phyloP scores from a whole-genome alignment of 53 echinoderm and acorn worm genomes.

The Glandiceps talaboti region DNA sequence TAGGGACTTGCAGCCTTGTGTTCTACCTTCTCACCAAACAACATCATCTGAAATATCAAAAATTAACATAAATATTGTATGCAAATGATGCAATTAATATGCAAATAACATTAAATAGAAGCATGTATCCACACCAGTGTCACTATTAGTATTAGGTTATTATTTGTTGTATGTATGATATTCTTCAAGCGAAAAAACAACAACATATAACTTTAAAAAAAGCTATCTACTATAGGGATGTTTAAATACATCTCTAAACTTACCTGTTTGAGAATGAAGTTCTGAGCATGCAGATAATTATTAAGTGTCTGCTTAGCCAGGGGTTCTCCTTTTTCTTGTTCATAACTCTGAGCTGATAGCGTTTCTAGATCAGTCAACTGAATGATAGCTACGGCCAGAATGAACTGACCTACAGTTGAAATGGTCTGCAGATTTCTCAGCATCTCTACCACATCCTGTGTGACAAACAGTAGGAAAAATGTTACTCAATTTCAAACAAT shows the following conservation, averaged over 20 bases:
- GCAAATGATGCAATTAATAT: no score
- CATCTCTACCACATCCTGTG: constrained; percentile 68
- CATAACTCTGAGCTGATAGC: constrained; percentile 32
- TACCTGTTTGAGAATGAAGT: constrained; percentile 64
- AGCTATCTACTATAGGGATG: no score
- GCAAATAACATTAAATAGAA: no score
- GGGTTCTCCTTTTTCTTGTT: constrained; percentile 32
- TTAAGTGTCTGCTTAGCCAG: constrained; percentile 33
- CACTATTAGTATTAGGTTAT: no score
- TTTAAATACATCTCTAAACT: no score
- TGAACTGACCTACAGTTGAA: constrained; percentile 61
- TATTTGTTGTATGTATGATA: no score
- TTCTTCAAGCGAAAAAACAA: no score
- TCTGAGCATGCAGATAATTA: constrained; percentile 55
- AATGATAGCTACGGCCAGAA: constrained; percentile 71
- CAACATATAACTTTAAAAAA: no score
- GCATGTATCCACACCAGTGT: no score
- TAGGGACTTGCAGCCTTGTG: constrained; percentile 32
- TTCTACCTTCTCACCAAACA: constrained; percentile 70
- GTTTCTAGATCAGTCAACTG: constrained; percentile 73
- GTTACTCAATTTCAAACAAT: no score
- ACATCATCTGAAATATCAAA: constrained; percentile 48
- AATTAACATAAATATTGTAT: no score
- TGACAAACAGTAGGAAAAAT: neutral
- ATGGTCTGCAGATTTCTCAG: constrained; percentile 69